Evolutionary conservation across 2,113 vertebrate genomes (phyloP), one percentile per base, ranked within the genome.

Genomic region (Chionis minor): DNA sequence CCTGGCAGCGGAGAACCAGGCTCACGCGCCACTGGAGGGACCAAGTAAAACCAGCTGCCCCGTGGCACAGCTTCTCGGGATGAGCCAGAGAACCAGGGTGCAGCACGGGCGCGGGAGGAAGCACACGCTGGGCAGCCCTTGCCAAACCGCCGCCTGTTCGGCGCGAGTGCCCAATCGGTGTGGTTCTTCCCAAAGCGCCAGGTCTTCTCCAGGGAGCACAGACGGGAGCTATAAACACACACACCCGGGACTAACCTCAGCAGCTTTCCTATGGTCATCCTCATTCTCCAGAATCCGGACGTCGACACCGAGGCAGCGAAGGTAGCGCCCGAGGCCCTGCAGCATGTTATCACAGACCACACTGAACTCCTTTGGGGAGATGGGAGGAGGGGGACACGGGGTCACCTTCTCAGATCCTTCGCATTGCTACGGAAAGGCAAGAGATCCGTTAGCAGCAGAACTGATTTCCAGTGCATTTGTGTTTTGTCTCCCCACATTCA

Each of bases 261-360:
- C 99, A 8, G 98, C 99, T 71, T 95, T 97, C 93, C 97, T 97
- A 86, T 99, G 99, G 88, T 99, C 98, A 16, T 99, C 98, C 0
- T 88, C 91, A 11, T 98, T 98, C 70, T 98, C 98, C 97, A 99
- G 94, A 86, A 99, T 97, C 8, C 83, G 72, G 33, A 98, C 99
- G 2, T 99, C 98, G 1, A 98, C 98, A 0, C 99, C 99, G 11
- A 99, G 97, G 88, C 98, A 98, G 92, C 99, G 98, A 77, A 99
- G 98, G 81, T 98, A 98, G 61, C 98, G 97, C 2, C 99, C 99
- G 1, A 99, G 98, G 42, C 99, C 99, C 84, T 99, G 98, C 26
- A 99, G 97, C 99, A 99, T 99, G 97, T 98, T 99, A 94, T 99
- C 99, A 35, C 99, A 99, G 69, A 99, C 98, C 91, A 98, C 98